Conservation (phyloP, 2,888 invertebrate species). For the Sphaerophoria taeniata region DNA sequence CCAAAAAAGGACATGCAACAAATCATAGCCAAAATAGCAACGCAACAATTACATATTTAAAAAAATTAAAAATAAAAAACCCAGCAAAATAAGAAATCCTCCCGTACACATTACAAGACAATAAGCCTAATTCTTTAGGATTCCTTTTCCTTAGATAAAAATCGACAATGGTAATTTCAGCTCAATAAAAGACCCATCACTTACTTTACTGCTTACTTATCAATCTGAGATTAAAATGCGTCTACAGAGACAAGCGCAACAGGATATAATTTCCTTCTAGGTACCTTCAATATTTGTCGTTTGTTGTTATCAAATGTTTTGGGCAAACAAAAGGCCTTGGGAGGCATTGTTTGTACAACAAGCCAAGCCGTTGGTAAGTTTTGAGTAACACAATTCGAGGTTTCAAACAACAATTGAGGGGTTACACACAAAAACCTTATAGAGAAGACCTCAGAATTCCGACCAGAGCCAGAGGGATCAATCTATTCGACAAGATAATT, state of each 20-base stretch:
- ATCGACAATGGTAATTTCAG: conserved; percentile 67
- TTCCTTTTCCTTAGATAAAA: conserved; percentile 36
- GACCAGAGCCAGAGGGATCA: conserved; percentile 57
- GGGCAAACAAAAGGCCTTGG: conserved; percentile 68
- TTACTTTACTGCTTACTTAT: conserved; percentile 24
- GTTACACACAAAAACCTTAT: conserved; percentile 69
- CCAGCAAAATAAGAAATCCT: conserved; percentile 52
- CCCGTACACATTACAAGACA: conserved; percentile 63
- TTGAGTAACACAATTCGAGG: conserved; percentile 37
- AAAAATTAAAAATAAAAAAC: conserved; percentile 36
- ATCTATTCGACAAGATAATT: conserved; percentile 73
- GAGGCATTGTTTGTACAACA: conserved; percentile 76
- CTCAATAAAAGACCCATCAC: conserved; percentile 45
- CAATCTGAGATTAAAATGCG: conserved; percentile 8
- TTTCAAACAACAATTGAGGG: conserved; percentile 57
- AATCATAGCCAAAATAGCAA: too few species aligned
- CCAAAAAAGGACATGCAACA: too few species aligned
- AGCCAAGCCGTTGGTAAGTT: conserved; percentile 71
- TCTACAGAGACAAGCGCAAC: conserved; percentile 28
- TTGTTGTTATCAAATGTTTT: conserved; percentile 64
- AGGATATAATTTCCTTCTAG: conserved; percentile 42
- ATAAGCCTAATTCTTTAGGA: conserved; percentile 73
- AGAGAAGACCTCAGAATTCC: conserved; percentile 10
- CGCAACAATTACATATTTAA: too few species aligned
- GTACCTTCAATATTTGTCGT: conserved; percentile 55